Base-by-base conservation (phyloP, 2,888 invertebrate species). In the Gryllus longicercus region DNA sequence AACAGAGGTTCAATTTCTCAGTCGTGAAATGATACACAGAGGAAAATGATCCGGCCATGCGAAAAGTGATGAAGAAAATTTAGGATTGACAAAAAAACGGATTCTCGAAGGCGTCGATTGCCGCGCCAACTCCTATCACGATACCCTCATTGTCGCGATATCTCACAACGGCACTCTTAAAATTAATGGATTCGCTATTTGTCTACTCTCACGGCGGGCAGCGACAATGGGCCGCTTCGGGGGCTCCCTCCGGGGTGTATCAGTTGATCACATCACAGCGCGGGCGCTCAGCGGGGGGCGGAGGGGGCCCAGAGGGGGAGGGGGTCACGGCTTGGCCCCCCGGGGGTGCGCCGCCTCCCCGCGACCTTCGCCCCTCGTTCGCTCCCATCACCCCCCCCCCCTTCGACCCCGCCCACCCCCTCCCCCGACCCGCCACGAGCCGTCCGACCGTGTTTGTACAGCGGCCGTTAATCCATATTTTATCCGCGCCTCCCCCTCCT, bases 401-500 rank as follows among this genome's bases (percentile, higher is more conserved):
- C 38, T 38, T 38, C 38, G 5, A 0, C 38, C 16, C 10, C 4
- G 5, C 63, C 63, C n/a, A 3, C n/a, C 16, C n/a, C 63, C 10
- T 8, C 16, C 18, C 18, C 5, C 63, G 2, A n/a, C 0, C 63
- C 63, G 63, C 63, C 16, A 63, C n/a, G 63, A 18, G 63, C 63
- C 63, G 63, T 63, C 63, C 16, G 63, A 63, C 63, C 63, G 63
- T 63, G 63, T 63, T 63, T 63, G 63, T n/a, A 63, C 63, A 63
- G 16, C 16, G 63, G n/a, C 63, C 63, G 63, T 63, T 63, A 63
- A 63, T 63, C 63, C 63, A 63, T 63, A 63, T 63, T 63, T 63
- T 63, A 63, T 63, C 63, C 63, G n/a, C 63, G 16, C 63, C 63
- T 63, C 63, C 63, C 16, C n/a, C 63, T 16, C 63, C 63, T 18